A percentile compares a stretch with the other conserved stretches of the same genome.
phyloP scores from a whole-genome alignment of 1,140 invertebrate genomes.

The Rhynchophorus ferrugineus region DNA sequence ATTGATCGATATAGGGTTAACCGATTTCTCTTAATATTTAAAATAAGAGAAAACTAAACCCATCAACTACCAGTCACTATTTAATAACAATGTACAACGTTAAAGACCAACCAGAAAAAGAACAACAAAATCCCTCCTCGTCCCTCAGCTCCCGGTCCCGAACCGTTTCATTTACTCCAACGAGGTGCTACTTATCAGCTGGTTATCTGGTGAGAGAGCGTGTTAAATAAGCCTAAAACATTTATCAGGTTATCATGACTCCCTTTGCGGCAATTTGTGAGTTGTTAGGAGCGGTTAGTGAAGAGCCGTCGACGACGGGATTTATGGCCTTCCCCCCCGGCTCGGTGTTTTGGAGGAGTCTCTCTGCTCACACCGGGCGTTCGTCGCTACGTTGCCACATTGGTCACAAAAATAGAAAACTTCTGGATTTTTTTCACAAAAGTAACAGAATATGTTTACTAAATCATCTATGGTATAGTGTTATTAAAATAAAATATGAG shows the following conservation, averaged over 20 bases:
- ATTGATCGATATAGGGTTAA: no score
- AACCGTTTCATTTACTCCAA: neutral
- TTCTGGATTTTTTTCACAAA: no score
- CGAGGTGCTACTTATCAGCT: neutral
- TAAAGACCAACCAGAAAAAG: neutral
- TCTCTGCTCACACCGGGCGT: slow-evolving; percentile 32
- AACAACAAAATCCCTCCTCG: neutral
- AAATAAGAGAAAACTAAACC: no score
- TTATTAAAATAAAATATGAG: no score
- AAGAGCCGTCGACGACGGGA: slow-evolving; percentile 33
- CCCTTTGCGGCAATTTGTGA: slow-evolving; percentile 35
- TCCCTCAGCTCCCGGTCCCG: neutral
- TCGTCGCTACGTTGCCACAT: slow-evolving; percentile 15
- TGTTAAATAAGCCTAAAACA: slow-evolving; percentile 10
- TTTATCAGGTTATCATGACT: slow-evolving; percentile 18
- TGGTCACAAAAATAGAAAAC: neutral
- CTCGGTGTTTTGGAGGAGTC: slow-evolving; percentile 20
- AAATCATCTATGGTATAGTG: no score
- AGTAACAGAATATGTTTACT: no score
- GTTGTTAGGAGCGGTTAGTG: slow-evolving; percentile 40
- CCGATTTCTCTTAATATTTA: no score
- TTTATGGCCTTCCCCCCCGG: slow-evolving; percentile 10
- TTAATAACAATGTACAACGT: no score
- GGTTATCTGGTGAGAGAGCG: neutral
- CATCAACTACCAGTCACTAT: no score